phyloP scores from a whole-genome alignment of 92 coral and sea anemone genomes.

The Diadumene lineata region DNA sequence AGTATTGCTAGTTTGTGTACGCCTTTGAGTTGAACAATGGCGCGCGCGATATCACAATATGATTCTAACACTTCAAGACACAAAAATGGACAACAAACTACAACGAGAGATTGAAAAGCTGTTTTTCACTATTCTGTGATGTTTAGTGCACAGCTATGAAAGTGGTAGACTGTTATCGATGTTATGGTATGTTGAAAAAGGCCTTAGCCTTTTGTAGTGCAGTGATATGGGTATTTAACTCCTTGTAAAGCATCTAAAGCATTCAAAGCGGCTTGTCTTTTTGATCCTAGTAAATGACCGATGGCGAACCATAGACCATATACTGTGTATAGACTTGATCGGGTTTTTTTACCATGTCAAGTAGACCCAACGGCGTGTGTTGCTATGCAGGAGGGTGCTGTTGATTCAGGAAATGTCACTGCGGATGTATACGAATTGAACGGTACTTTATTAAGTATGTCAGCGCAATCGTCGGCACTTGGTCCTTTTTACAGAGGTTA shows the following conservation, averaged over 20 bases:
- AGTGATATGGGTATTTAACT: conserved; percentile 62
- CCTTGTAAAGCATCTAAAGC: conserved; percentile 62
- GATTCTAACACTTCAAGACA: background rate
- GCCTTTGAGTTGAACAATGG: conserved; percentile 22
- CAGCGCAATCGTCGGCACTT: conserved; percentile 29
- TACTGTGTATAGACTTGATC: conserved; percentile 4
- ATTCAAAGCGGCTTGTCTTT: conserved; percentile 73
- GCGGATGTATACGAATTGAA: conserved; percentile 6
- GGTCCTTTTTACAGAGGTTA: conserved; percentile 36
- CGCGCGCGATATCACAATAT: conserved; percentile 7
- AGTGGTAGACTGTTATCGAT: background rate
- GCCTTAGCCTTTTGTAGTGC: conserved; percentile 46
- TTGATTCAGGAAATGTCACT: conserved; percentile 26
- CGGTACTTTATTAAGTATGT: conserved; percentile 17
- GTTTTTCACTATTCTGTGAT: background rate
- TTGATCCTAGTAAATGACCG: conserved; percentile 29
- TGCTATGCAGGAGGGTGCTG: conserved; percentile 5
- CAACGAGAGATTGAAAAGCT: background rate
- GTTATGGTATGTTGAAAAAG: conserved; percentile 4
- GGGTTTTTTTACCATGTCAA: background rate
- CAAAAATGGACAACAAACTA: conserved; percentile 4
- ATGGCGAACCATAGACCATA: conserved; percentile 24
- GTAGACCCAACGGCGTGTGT: background rate
- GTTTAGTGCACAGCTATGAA: background rate
- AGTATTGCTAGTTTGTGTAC: conserved; percentile 27